Evolutionary conservation across 2,797 vertebrate species (phyloP).

Genomic region (Cercopithecus petaurista): DNA sequence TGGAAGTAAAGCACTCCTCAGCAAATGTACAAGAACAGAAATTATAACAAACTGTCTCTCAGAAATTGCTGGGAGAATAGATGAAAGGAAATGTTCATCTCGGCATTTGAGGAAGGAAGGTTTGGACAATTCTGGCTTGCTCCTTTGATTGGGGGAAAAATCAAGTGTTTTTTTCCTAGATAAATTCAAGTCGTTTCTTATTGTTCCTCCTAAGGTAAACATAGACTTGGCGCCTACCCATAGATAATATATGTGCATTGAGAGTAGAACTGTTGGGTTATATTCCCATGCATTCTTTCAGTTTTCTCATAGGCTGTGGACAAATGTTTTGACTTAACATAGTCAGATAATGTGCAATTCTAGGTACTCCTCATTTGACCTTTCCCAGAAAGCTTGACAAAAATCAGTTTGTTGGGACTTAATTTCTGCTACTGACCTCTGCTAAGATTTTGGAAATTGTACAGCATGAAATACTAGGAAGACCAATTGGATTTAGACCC

Average conservation of each 20-base stretch:
- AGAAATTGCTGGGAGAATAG: not conserved
- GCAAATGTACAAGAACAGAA: no score
- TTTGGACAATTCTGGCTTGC: not conserved
- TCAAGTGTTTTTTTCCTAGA: not conserved
- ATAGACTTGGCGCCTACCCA: not conserved
- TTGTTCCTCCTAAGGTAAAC: not conserved
- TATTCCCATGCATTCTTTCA: not conserved
- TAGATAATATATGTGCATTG: not conserved
- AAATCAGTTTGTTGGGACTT: not conserved
- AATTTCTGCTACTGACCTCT: not conserved
- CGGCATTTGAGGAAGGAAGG: not conserved
- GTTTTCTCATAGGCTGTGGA: not conserved
- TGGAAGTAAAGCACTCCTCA: no score
- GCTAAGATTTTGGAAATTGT: not conserved
- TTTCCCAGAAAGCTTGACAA: not conserved
- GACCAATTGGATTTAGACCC: not conserved
- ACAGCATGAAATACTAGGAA: not conserved
- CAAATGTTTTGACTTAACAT: not conserved
- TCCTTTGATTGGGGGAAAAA: not conserved
- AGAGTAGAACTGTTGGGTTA: not conserved
- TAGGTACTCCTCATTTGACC: not conserved
- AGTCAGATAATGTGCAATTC: not conserved
- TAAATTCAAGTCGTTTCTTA: not conserved
- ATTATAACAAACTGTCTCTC: no score
- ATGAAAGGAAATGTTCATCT: not conserved